These are phyloP conservation scores for Beroe forskalii DNA, from an alignment of 37 sponge, comb jelly and placozoan genomes.

Conservation along the genomic window DNA sequence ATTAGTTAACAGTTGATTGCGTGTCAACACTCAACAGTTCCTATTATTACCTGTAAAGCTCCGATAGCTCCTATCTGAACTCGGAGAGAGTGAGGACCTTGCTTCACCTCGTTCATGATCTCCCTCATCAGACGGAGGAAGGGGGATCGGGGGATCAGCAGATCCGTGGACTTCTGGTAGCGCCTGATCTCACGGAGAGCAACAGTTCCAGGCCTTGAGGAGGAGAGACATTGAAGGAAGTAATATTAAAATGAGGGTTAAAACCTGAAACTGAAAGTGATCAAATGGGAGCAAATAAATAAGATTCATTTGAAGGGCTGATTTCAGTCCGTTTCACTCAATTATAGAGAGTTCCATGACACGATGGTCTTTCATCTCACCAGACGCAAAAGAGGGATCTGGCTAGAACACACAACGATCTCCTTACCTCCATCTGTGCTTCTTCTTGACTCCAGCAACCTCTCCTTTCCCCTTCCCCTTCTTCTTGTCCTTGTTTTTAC, in stretches of 20 bases:
- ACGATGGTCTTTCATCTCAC: too few relatives aligned
- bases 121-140: conserved; percentile 21
- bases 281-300: too few relatives aligned
- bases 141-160: conserved; percentile 40
- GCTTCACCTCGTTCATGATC: background rate
- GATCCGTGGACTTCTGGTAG: conserved; percentile 24
- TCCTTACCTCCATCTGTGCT: conserved; percentile 65
- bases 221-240: background rate
- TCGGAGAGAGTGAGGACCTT: background rate
- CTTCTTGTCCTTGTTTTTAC: too few relatives aligned
- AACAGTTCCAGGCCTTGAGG: conserved; percentile 50
- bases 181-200: conserved; percentile 64
- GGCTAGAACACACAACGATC: too few relatives aligned
- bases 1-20: too few relatives aligned
- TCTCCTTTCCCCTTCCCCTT: background rate
- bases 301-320: too few relatives aligned
- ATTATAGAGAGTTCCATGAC: too few relatives aligned
- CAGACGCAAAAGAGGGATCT: too few relatives aligned
- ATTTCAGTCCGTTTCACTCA: too few relatives aligned
- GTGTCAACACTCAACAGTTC: background rate
- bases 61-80: conserved; percentile 48
- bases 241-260: background rate
- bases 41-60: conserved; percentile 35
- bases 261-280: too few relatives aligned
- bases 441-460: conserved; percentile 51